Evolutionary conservation across 2,113 vertebrate genomes (phyloP).

Genomic region (Rhagologus leucostigma): DNA sequence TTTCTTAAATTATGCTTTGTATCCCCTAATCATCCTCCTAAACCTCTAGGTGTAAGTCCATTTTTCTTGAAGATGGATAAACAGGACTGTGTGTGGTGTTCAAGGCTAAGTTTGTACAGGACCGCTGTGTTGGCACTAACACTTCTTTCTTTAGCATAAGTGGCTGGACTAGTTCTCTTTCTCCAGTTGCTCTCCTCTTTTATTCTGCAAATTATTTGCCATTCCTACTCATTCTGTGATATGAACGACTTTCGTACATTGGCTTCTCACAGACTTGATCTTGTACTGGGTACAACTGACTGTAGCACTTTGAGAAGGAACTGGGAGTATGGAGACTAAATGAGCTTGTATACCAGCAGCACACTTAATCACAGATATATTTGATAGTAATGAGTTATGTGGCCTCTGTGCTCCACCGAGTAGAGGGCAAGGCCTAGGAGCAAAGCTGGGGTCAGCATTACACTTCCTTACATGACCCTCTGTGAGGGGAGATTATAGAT

Average conservation of each 20-base stretch:
- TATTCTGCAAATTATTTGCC: background rate
- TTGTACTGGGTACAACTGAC: background rate
- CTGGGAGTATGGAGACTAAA: background rate
- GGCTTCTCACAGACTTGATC: background rate
- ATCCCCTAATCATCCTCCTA: background rate
- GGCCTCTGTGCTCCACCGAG: background rate
- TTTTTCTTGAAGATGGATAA: background rate
- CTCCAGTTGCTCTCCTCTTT: background rate
- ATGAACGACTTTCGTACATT: background rate
- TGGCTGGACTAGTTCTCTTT: background rate
- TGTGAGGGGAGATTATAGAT: background rate
- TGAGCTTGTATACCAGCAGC: background rate
- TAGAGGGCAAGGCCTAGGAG: background rate
- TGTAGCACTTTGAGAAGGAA: background rate
- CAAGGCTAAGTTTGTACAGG: background rate
- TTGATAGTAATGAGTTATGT: rapidly evolving
- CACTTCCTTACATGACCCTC: background rate
- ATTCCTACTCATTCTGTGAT: background rate
- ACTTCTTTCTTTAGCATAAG: background rate
- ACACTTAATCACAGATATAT: background rate
- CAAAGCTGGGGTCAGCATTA: background rate
- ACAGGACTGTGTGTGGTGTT: background rate
- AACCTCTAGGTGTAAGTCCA: background rate
- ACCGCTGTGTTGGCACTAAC: background rate
- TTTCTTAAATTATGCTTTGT: background rate